A percentile compares a stretch with the other conserved stretches of the same genome.
These are phyloP conservation scores for Rhinopomastus cyanomelas DNA, from an alignment of 2,113 vertebrate species.

Conservation along the genomic window DNA sequence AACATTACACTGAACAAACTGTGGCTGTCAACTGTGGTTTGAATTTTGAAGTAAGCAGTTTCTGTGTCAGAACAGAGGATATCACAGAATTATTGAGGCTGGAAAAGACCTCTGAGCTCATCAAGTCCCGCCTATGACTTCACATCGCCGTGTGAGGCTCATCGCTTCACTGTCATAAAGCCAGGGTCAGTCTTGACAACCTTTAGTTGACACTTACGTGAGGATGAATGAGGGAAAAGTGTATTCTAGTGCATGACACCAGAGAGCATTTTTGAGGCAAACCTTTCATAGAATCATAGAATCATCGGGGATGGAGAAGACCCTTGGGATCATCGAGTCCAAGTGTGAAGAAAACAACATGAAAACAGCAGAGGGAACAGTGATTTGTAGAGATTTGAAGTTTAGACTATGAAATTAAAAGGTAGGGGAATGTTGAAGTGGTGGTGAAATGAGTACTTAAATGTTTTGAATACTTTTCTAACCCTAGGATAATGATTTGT, in stretches of 20 bases:
- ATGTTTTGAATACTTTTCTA: too few species aligned
- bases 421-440: fast-evolving
- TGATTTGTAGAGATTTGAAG: neutral
- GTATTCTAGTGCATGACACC: neutral
- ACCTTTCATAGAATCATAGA: too few species aligned
- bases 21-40: neutral
- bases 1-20: neutral
- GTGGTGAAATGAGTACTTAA: neutral
- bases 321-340: too few species aligned
- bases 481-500: too few species aligned
- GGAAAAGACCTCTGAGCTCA: too few species aligned
- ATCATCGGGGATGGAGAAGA: too few species aligned
- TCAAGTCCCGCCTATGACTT: too few species aligned
- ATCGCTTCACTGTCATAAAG: neutral
- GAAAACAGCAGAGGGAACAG: neutral
- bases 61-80: neutral
- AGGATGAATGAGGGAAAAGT: neutral
- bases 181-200: neutral
- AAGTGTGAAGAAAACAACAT: neutral
- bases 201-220: neutral
- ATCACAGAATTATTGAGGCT: too few species aligned
- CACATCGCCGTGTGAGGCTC: too few species aligned
- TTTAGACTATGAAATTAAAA: neutral
- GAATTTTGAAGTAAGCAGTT: neutral
- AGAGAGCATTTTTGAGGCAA: neutral